Percentiles rank a stretch among this genome's conserved stretches.
Conservation (phyloP, 2,797 vertebrate genomes). For the Spondyliosoma cantharus region DNA sequence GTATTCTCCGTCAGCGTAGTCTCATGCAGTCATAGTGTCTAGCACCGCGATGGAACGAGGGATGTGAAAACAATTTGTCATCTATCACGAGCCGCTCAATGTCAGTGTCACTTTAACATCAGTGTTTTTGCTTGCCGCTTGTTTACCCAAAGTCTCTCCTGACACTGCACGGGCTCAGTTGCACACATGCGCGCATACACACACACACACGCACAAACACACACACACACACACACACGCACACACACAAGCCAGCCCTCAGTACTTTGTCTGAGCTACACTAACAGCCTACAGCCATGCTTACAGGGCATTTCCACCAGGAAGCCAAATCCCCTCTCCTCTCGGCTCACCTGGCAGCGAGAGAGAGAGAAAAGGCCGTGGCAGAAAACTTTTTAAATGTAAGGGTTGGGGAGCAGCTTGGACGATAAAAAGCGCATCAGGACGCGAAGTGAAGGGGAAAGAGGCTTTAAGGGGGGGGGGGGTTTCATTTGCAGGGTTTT, state of each 20-base stretch:
- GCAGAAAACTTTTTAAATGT: slow-evolving; percentile 73
- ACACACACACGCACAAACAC: too few relatives aligned
- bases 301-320: slow-evolving; percentile 77
- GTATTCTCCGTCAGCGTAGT: slow-evolving; percentile 54
- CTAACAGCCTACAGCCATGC: slow-evolving; percentile 77
- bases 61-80: slow-evolving; percentile 66
- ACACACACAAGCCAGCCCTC: slow-evolving; percentile 42
- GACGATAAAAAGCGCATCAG: slow-evolving; percentile 77
- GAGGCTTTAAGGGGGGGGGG: slow-evolving; percentile 59
- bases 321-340: slow-evolving; percentile 75
- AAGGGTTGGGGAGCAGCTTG: slow-evolving; percentile 73
- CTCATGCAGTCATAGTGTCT: slow-evolving; percentile 48
- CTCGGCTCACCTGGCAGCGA: slow-evolving; percentile 70
- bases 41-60: slow-evolving; percentile 44
- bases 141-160: slow-evolving; percentile 70
- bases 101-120: slow-evolving; percentile 70
- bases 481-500: slow-evolving; percentile 69
- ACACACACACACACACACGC: slow-evolving; percentile 7
- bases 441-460: slow-evolving; percentile 76
- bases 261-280: slow-evolving; percentile 71
- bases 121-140: slow-evolving; percentile 67
- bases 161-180: slow-evolving; percentile 46
- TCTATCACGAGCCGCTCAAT: slow-evolving; percentile 56
- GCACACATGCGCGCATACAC: background rate
- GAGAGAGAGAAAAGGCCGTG: slow-evolving; percentile 43